Evolutionary conservation across 2,113 vertebrate genomes (phyloP), one percentile per base, ranked within the genome.

Genomic region (Platysternon megacephalum): DNA sequence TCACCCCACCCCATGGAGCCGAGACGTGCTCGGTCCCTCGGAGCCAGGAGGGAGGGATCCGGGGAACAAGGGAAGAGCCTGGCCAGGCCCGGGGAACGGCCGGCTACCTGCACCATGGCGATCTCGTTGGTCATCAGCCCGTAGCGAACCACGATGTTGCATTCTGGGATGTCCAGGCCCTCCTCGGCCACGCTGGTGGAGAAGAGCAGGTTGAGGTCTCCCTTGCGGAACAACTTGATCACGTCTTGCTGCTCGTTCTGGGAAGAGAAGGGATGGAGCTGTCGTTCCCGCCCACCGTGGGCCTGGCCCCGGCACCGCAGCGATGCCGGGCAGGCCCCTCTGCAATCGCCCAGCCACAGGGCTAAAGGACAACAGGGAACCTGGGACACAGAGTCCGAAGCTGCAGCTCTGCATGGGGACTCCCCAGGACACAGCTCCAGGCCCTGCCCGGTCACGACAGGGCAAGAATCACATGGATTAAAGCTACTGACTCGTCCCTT

Each of bases 81-180:
- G n/a, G n/a, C 19, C 72, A 22, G 42, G 74, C 39, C 46, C 8
- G 5, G 79, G 65, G 39, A 74, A 22, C 14, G 0, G 21, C 17
- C 17, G 68, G 87, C 26, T 83, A 98, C 98, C 98, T 99, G 98
- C 93, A 99, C 93, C 99, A 99, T 99, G 85, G 99, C 98, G 0
- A 99, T 99, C 97, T 99, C 99, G 1, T 99, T 99, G 82, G 99
- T 99, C 91, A 99, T 98, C 85, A 99, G 98, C 26, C 99, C 99
- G 0, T 99, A 99, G 90, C 99, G 99, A 32, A 99, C 98, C 89
- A 99, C 98, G 7, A 99, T 95, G 56, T 98, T 99, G 87, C 99
- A 99, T 72, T 99, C 98, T 0, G 98, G 98, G 84, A 99, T 99
- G 90, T 99, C 99, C 35, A 99, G 97, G 22, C 99, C 99, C 94